Percentiles rank a stretch among this genome's conserved stretches.
These are phyloP conservation scores for Phrynosoma blainvillii DNA, from an alignment of 2,113 vertebrate genomes.

Conservation along the genomic window DNA sequence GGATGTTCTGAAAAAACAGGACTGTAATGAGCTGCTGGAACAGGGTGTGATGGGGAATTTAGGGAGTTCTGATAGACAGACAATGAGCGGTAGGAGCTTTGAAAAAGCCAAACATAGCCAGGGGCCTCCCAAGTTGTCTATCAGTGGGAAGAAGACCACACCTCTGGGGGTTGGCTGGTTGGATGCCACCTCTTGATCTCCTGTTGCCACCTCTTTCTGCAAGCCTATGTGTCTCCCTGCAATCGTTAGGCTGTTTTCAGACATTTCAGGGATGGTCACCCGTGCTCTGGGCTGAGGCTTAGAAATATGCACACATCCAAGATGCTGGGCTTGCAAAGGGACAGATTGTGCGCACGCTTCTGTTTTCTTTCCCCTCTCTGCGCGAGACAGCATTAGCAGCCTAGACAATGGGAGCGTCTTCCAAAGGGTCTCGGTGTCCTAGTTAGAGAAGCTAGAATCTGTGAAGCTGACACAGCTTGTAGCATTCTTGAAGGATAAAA, in stretches of 20 bases:
- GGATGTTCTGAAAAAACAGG: not conserved
- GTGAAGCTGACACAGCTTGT: not conserved
- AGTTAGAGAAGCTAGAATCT: constrained; percentile 6
- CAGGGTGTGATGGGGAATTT: not conserved
- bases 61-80: not conserved
- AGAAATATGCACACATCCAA: not conserved
- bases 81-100: not conserved
- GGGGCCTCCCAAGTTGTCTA: not conserved
- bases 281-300: not conserved
- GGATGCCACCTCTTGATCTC: constrained; percentile 34
- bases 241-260: not conserved
- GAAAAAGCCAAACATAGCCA: not conserved
- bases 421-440: constrained; percentile 10
- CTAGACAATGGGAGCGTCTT: constrained; percentile 13
- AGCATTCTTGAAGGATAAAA: not conserved
- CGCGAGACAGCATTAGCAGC: not conserved
- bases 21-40: constrained; percentile 1
- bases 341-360: not conserved
- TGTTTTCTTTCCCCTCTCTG: too few relatives aligned
- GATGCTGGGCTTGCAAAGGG: not conserved
- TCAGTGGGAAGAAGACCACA: constrained; percentile 23
- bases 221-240: not conserved
- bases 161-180: constrained; percentile 16
- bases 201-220: constrained; percentile 5
- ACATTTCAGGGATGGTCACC: not conserved